Evolutionary conservation across 2,113 vertebrate genomes (phyloP), one percentile per base, ranked within the genome.

Genomic region (Charadrius vociferus): DNA sequence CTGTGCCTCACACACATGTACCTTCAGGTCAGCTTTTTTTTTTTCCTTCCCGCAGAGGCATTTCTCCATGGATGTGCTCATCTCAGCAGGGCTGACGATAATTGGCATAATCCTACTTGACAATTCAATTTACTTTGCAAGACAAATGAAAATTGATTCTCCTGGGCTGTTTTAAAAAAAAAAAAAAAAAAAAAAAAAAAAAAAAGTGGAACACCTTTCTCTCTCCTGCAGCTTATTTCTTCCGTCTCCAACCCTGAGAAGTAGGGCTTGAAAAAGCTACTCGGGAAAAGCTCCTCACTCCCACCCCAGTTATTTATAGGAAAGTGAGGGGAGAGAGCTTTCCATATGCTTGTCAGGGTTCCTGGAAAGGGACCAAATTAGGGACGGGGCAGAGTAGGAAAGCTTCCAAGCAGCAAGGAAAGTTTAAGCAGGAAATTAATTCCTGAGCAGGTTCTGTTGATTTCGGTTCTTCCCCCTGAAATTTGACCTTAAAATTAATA

Each of bases 341-440:
- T 95, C 59, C 56, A 34, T 82, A 37, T 14, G 77, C 56, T 79
- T 90, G 81, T 85, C 90, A 90, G 80, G 66, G 62, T 72, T 88
- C 67, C 80, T 95, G 88, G 93, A 86, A 90, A 65, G 1, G 16
- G 14, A 75, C 43, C 86, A 93, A 88, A 86, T 67, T 52, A 92
- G 62, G 71, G 71, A 49, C 78, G 39, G 45, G 79, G 87, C 81
- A 67, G 61, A 87, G 52, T 0, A 79, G 87, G 53, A 92, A 86
- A 95, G 12, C 41, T 81, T 91, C 86, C 86, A 85, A 81, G 45
- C 80, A 89, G 80, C 55, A 49, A 62, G 56, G 24, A 62, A 93
- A 94, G 55, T 93, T 94, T 67, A 94, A 94, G 78, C 91, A 93
- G 93, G 91, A 96, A 94, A 97, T 93, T 39, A 80, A 91, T 93